Evolutionary conservation across 1,140 invertebrate genomes (phyloP).

Genomic region (Hylaeus volcanicus): DNA sequence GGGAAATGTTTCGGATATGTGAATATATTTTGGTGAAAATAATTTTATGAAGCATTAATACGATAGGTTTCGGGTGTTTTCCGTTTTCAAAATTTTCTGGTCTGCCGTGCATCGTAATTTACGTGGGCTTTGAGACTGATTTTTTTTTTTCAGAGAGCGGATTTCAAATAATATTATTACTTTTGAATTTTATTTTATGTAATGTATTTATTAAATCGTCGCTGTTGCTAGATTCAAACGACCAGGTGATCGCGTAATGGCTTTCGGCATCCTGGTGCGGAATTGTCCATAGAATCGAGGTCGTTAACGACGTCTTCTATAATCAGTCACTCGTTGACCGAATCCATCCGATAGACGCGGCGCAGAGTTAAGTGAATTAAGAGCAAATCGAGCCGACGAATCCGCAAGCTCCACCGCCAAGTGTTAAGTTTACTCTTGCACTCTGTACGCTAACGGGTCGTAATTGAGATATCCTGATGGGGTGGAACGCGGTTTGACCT

Average conservation of each 20-base stretch:
- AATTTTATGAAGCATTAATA: no score
- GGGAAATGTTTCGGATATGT: no score
- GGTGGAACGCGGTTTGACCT: background rate
- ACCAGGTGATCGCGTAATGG: background rate
- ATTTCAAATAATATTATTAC: no score
- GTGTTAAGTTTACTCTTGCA: slow-evolving; percentile 15
- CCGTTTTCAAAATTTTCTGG: no score
- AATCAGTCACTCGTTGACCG: background rate
- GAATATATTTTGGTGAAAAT: no score
- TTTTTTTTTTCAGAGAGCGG: no score
- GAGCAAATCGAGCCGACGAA: background rate
- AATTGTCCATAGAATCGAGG: background rate
- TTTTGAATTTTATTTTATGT: no score
- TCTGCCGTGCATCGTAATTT: no score
- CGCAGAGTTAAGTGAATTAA: slow-evolving; percentile 9
- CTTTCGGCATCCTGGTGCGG: background rate
- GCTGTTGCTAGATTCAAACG: no score
- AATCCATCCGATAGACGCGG: background rate
- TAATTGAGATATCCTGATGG: slow-evolving; percentile 24
- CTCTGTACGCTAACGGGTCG: slow-evolving; percentile 13
- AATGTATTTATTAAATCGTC: no score
- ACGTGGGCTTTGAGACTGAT: no score
- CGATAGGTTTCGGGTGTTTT: no score
- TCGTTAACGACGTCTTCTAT: background rate
- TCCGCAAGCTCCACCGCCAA: background rate